Evolutionary conservation across 1,140 invertebrate genomes (phyloP).

Genomic region (Telenomus remus): DNA sequence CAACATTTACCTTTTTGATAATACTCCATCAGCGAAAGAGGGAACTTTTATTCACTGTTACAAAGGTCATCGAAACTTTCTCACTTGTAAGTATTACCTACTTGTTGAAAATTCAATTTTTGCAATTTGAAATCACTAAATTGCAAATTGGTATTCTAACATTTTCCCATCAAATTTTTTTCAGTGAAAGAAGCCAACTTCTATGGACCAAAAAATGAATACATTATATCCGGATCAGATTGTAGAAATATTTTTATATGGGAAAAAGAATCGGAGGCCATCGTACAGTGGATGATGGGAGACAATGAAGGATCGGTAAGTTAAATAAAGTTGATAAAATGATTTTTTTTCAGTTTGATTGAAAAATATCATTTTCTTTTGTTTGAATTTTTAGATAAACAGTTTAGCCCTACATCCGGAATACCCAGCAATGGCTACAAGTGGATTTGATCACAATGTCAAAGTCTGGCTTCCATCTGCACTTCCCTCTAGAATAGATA

Average conservation of each 20-base stretch:
- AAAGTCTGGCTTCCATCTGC: conserved; percentile 93
- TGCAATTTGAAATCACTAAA: neutral
- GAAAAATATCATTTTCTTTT: no score
- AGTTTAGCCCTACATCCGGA: conserved; percentile 92
- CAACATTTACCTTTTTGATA: conserved; percentile 93
- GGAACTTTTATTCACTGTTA: conserved; percentile 85
- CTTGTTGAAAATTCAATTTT: no score
- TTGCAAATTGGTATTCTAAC: conserved; percentile 8
- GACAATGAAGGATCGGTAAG: conserved; percentile 91
- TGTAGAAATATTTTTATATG: conserved; percentile 96
- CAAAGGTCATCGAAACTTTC: conserved; percentile 85
- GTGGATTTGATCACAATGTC: conserved; percentile 92
- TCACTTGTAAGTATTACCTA: conserved; percentile 77
- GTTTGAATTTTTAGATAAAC: conserved; percentile 83
- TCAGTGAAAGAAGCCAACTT: conserved; percentile 96
- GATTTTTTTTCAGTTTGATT: neutral
- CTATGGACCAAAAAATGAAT: conserved; percentile 93
- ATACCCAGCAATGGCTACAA: conserved; percentile 91
- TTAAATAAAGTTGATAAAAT: conserved; percentile 17
- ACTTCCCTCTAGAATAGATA: conserved; percentile 17
- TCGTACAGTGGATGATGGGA: conserved; percentile 90
- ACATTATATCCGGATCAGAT: conserved; percentile 94
- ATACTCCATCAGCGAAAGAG: conserved; percentile 72
- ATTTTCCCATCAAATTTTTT: conserved; percentile 34
- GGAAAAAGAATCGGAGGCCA: conserved; percentile 91